Evolutionary conservation across 2,888 invertebrate species (phyloP).

Genomic region (Synergus itoensis): DNA sequence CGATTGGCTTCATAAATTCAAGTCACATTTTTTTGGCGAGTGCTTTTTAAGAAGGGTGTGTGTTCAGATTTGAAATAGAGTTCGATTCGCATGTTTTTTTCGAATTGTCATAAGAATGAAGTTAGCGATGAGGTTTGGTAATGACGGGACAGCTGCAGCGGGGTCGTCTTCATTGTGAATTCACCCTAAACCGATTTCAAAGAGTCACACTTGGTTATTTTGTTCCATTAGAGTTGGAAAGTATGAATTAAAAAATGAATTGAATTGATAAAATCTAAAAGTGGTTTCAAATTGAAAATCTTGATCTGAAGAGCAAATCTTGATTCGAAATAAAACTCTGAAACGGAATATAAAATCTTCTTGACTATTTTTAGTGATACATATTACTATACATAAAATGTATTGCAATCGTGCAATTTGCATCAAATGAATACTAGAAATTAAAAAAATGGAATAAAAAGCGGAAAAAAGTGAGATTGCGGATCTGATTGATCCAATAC

Average conservation of each 20-base stretch:
- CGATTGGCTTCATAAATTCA: not conserved
- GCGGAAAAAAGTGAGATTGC: constrained; percentile 18
- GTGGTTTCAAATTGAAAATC: not conserved
- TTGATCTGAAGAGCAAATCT: not conserved
- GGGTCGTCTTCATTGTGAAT: constrained; percentile 66
- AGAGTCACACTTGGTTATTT: constrained; percentile 66
- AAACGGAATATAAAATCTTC: not conserved
- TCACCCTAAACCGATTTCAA: constrained; percentile 71
- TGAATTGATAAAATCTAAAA: constrained; percentile 17
- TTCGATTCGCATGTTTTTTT: constrained; percentile 27
- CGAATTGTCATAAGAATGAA: constrained; percentile 22
- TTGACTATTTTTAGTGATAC: not conserved
- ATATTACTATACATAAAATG: not conserved
- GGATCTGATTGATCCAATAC: constrained; percentile 27
- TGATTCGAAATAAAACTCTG: not conserved
- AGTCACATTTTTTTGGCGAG: not conserved
- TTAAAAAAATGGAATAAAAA: not conserved
- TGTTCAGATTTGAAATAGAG: not conserved
- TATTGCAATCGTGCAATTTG: not conserved
- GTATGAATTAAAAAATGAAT: constrained; percentile 23
- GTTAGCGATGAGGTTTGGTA: constrained; percentile 41
- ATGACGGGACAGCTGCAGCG: constrained; percentile 42
- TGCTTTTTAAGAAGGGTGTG: not conserved
- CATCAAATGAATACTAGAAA: not conserved
- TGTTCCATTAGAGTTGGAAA: constrained; percentile 13